These are phyloP conservation scores for Sturnira hondurensis DNA, from an alignment of 2,113 vertebrate genomes.

Conservation along the genomic window DNA sequence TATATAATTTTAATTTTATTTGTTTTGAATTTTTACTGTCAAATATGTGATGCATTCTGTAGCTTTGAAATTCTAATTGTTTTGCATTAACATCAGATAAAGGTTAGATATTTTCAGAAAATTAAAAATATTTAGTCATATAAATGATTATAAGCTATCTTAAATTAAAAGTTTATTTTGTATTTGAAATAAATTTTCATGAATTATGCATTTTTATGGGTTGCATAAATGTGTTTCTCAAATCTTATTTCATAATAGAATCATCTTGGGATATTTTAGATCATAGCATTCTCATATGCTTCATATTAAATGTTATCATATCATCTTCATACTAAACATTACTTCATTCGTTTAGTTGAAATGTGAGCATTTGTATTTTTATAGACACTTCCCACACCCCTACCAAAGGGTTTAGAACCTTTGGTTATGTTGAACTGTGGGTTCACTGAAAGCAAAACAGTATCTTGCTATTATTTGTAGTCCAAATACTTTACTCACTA, in stretches of 20 bases:
- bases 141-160: not conserved
- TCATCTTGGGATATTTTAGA: not conserved
- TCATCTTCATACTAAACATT: not conserved
- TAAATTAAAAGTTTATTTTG: not conserved
- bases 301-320: too few species aligned
- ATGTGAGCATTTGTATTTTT: not conserved
- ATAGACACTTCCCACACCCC: rapidly evolving
- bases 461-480: not conserved
- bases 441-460: not conserved
- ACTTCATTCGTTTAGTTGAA: not conserved
- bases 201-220: not conserved
- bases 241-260: not conserved
- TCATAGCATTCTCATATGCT: not conserved
- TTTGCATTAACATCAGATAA: not conserved
- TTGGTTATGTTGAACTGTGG: not conserved
- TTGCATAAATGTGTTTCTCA: not conserved
- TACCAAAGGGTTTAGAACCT: not conserved
- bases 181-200: not conserved
- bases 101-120: not conserved
- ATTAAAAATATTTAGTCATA: not conserved
- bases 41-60: not conserved
- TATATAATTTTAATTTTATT: not conserved
- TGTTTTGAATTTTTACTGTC: not conserved
- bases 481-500: not conserved
- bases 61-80: not conserved